These are phyloP conservation scores for Percopsis transmontana DNA, from an alignment of 2,113 vertebrate genomes.

Conservation along the genomic window DNA sequence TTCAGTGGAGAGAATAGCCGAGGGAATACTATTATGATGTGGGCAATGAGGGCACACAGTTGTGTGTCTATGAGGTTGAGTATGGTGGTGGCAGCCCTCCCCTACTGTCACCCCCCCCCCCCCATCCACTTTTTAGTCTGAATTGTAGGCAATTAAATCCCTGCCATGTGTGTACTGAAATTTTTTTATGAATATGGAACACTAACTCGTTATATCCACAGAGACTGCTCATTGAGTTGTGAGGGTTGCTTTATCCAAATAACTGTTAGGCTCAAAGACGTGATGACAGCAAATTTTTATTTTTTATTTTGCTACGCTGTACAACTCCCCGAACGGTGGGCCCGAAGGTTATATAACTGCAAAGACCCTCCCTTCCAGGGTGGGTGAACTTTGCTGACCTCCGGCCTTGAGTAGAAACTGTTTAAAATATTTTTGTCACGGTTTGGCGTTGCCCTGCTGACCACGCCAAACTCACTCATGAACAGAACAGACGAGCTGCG, in stretches of 20 bases:
- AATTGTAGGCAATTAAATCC: constrained; percentile 73
- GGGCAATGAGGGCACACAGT: constrained; percentile 64
- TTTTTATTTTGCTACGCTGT: neutral
- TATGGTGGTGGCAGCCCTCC: constrained; percentile 59
- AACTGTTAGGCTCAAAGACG: constrained; percentile 61
- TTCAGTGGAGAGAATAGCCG: constrained; percentile 24
- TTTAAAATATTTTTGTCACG: constrained; percentile 37
- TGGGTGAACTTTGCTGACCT: constrained; percentile 69
- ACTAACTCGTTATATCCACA: constrained; percentile 46
- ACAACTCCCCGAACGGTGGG: constrained; percentile 45
- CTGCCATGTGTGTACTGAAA: constrained; percentile 47
- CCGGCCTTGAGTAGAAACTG: constrained; percentile 64
- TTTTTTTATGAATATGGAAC: constrained; percentile 75
- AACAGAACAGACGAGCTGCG: constrained; percentile 53
- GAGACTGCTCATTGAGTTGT: constrained; percentile 66
- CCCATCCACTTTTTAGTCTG: constrained; percentile 59
- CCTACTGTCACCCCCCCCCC: constrained; percentile 40
- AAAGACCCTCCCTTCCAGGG: constrained; percentile 67
- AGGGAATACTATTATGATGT: constrained; percentile 67
- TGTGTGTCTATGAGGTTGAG: constrained; percentile 56
- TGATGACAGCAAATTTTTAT: constrained; percentile 48
- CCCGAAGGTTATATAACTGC: constrained; percentile 70
- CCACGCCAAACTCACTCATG: constrained; percentile 61
- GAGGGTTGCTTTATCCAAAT: constrained; percentile 63
- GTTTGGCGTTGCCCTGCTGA: constrained; percentile 62